Conservation (phyloP, 2,113 vertebrate genomes). For the Hypanus sabinus region DNA sequence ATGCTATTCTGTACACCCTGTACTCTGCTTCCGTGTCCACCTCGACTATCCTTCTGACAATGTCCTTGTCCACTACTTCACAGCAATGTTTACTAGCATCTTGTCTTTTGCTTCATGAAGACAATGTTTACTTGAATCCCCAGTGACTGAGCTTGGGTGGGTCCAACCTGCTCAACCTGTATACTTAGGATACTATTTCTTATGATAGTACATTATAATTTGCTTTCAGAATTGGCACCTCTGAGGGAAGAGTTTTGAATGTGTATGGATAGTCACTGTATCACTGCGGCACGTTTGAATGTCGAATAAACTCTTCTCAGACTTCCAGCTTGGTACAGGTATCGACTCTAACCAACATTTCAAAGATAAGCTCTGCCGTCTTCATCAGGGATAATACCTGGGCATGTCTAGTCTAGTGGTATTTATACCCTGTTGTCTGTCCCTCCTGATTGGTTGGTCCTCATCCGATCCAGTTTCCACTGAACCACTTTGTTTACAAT, state of each 20-base stretch:
- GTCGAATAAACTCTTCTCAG: too few species aligned
- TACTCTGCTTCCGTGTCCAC: not conserved
- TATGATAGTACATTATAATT: not conserved
- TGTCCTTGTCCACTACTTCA: not conserved
- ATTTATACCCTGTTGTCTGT: too few species aligned
- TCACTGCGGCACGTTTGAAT: not conserved
- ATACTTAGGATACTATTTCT: too few species aligned
- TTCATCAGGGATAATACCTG: too few species aligned
- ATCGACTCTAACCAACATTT: too few species aligned
- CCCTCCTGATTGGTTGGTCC: too few species aligned
- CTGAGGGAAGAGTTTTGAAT: not conserved
- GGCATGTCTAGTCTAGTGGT: too few species aligned
- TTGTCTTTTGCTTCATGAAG: not conserved
- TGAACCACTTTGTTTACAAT: too few species aligned
- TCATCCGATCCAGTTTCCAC: too few species aligned
- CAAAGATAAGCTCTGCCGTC: too few species aligned
- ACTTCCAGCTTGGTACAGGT: too few species aligned
- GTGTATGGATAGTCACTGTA: not conserved
- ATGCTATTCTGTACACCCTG: too few species aligned
- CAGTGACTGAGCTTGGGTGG: not conserved
- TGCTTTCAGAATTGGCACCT: not conserved
- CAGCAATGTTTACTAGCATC: not conserved
- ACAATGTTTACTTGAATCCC: not conserved
- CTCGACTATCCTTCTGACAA: not conserved
- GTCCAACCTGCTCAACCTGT: not conserved